A percentile compares a stretch with the other conserved stretches of the same genome.
These are phyloP conservation scores for Allolobophora icterica DNA, from an alignment of 2,888 invertebrate species.

Conservation along the genomic window DNA sequence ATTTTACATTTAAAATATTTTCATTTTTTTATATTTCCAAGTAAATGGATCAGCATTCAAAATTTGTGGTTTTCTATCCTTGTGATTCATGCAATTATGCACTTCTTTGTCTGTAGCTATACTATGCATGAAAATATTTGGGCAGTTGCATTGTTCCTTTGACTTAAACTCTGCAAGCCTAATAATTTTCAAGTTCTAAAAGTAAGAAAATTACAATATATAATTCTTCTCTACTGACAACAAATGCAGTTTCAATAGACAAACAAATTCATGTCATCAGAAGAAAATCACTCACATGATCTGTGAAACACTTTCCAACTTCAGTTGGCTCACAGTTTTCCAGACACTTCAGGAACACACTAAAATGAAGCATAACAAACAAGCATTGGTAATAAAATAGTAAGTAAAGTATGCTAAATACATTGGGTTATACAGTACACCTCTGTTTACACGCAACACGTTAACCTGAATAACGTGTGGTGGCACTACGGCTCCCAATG, in stretches of 20 bases:
- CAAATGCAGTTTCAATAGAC: neutral
- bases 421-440: neutral
- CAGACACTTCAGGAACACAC: constrained; percentile 35
- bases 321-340: constrained; percentile 31
- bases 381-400: neutral
- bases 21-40: neutral
- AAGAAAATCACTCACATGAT: constrained; percentile 28
- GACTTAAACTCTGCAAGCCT: no score
- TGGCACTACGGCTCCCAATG: no score
- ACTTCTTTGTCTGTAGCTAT: neutral
- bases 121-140: neutral
- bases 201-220: no score
- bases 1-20: no score
- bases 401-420: neutral
- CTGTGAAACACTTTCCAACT: constrained; percentile 36
- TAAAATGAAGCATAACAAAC: neutral
- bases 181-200: no score
- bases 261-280: neutral
- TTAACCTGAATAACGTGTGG: no score
- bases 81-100: neutral
- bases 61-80: neutral
- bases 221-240: neutral
- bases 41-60: neutral
- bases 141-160: no score
- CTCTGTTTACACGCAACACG: no score